Evolutionary conservation across 2,113 vertebrate species (phyloP), one percentile per base, ranked within the genome.

Genomic region (Silurus glanis): DNA sequence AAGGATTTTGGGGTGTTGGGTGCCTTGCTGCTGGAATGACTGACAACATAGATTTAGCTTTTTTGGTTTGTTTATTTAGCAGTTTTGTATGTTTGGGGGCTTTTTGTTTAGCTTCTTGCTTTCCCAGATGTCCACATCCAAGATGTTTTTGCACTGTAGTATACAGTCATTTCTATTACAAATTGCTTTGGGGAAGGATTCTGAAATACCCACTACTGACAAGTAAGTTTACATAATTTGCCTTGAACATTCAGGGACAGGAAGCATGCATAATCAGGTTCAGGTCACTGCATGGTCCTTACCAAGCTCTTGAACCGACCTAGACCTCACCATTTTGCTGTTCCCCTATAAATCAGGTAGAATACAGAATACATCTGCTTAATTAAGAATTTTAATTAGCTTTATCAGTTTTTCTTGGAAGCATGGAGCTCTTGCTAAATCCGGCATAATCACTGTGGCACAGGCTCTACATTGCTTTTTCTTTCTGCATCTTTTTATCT

Each of bases 301-400:
- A 25, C 51, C n/a, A 78, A 55, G 74, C 53, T 80, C 17, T 80
- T 4, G 9, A 59, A 59, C 55, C 17, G 17, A 80, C 8, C 55
- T 21, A 58, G 25, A 53, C 25, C 56, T 49, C 49, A 53, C 49
- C 49, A n/a, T 67, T 19, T 9, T 10, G 14, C n/a, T 62, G 12
- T 55, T 85, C 58, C 92, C 91, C 85, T 90, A 92, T 90, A 92
- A 91, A 94, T 90, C 90, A 92, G 91, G 91, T 71, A 92, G 91
- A 89, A 88, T 93, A 89, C 88, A 92, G 92, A 93, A 93, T 93
- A 90, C 91, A 21, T 53, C 87, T 53, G 58, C 83, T 93, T 96
- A 95, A 97, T 96, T 96, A 82, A 94, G 92, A 94, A 93, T 93
- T 95, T 90, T 95, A 96, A 95, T 95, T 91, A 95, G 89, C 92